These are phyloP conservation scores for Eristalis tenax DNA, from an alignment of 2,888 invertebrate species.

Conservation along the genomic window DNA sequence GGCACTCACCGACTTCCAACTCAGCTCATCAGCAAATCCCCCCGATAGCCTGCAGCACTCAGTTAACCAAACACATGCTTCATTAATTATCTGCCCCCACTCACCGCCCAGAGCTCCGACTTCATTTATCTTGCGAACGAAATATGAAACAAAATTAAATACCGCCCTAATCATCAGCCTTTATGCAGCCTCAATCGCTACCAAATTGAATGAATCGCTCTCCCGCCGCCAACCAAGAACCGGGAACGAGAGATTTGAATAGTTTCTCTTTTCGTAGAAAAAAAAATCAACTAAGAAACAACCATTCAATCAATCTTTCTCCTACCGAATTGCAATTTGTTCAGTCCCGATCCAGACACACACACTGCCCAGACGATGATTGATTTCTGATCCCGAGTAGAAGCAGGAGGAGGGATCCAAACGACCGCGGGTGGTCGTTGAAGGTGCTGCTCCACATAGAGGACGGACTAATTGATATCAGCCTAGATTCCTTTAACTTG, in stretches of 20 bases:
- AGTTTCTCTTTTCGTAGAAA: slow-evolving; percentile 31
- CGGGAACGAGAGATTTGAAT: neutral
- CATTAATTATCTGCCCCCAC: neutral
- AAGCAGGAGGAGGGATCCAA: neutral
- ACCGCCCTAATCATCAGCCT: slow-evolving; percentile 24
- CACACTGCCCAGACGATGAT: slow-evolving; percentile 53
- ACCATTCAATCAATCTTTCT: slow-evolving; percentile 53
- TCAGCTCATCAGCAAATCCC: neutral
- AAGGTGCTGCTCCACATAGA: neutral
- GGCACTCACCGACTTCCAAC: neutral
- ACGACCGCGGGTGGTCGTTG: neutral
- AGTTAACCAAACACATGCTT: neutral
- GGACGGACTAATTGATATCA: slow-evolving; percentile 45
- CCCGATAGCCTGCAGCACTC: neutral
- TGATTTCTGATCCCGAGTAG: slow-evolving; percentile 27
- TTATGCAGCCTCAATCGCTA: slow-evolving; percentile 30
- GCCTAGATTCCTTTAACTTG: neutral
- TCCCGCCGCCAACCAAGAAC: neutral
- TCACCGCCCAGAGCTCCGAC: neutral
- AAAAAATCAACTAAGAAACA: too few relatives aligned
- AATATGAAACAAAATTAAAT: slow-evolving; percentile 21
- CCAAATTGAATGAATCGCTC: slow-evolving; percentile 19
- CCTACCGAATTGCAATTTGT: slow-evolving; percentile 35
- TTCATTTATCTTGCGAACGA: neutral
- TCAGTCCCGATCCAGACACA: slow-evolving; percentile 18